Evolutionary conservation across 2,113 vertebrate genomes (phyloP).

Genomic region (Protobothrops flavoviridis): DNA sequence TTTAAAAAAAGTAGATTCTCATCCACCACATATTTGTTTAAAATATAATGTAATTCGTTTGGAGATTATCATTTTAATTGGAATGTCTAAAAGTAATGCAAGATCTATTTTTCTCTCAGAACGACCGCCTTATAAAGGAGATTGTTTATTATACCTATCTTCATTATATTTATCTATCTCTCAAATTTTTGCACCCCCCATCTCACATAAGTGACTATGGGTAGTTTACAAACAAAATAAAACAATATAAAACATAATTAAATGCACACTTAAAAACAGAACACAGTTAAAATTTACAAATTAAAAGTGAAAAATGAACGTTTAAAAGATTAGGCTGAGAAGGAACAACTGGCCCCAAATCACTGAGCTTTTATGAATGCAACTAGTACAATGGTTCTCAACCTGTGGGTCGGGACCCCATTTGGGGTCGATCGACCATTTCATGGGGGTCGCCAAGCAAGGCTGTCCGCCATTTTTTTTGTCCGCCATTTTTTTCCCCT

Average conservation of each 20-base stretch:
- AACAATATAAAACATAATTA: not conserved
- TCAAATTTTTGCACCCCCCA: not conserved
- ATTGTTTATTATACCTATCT: not conserved
- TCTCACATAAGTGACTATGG: not conserved
- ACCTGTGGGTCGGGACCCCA: too few relatives aligned
- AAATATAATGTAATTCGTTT: not conserved
- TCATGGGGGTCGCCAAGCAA: too few relatives aligned
- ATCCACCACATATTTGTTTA: not conserved
- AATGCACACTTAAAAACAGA: not conserved
- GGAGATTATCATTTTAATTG: not conserved
- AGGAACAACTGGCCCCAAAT: not conserved
- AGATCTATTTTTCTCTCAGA: not conserved
- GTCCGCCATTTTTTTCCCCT: too few relatives aligned
- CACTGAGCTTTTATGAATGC: not conserved
- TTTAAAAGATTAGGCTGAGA: not conserved
- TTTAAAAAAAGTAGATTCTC: not conserved
- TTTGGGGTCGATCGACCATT: too few relatives aligned
- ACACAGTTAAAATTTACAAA: not conserved
- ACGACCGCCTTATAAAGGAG: not conserved
- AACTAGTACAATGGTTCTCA: too few relatives aligned
- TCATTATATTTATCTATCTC: not conserved
- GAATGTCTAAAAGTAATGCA: not conserved
- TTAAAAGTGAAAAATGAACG: not conserved
- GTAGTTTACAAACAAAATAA: not conserved
- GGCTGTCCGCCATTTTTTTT: too few relatives aligned